Evolutionary conservation across 2,888 invertebrate species (phyloP), one percentile per base, ranked within the genome.

Genomic region (Andricus curvator): DNA sequence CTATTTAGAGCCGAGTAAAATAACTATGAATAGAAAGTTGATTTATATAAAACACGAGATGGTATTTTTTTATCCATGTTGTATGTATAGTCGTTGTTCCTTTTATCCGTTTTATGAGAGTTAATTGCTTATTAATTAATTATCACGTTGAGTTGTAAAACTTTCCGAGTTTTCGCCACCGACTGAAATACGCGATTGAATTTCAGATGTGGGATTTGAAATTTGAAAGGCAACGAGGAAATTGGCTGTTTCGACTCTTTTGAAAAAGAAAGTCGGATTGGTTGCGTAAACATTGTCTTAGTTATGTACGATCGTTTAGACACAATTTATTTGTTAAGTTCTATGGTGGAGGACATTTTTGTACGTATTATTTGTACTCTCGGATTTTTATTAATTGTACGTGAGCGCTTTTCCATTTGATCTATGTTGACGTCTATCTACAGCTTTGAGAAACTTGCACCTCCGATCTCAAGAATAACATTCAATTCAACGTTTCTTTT

Each of bases 311-410:
- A 29, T 51, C 56, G 74, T 74, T 56, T 74, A 74, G 56, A 74
- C 33, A 74, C 33, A 74, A 74, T 74, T 82, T 74, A 83, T 80
- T 82, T 81, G 83, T 85, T 86, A 83, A 81, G 82, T 83, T 82
- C 79, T 82, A 85, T 87, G 87, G 87, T 86, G 85, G 87, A 86
- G 85, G 86, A 87, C 85, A 85, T 85, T 86, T 82, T 87, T 85
- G 85, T 86, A 81, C 81, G 82, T 80, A 83, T 86, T 85, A 81
- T 78, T 83, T 84, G 79, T 81, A 84, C 79, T 83, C 22, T n/a
- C 68, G 68, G 68, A 68, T 48, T 68, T 68, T 68, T 68, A 48
- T 51, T n/a, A 74, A 51, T 13, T 74, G 13, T 74, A 74, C 20
- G 74, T 29, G 29, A 56, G 48, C 48, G 25, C 17, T 74, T 74